Conservation (phyloP, 1,140 invertebrate genomes). For the Neodiprion pinetum region DNA sequence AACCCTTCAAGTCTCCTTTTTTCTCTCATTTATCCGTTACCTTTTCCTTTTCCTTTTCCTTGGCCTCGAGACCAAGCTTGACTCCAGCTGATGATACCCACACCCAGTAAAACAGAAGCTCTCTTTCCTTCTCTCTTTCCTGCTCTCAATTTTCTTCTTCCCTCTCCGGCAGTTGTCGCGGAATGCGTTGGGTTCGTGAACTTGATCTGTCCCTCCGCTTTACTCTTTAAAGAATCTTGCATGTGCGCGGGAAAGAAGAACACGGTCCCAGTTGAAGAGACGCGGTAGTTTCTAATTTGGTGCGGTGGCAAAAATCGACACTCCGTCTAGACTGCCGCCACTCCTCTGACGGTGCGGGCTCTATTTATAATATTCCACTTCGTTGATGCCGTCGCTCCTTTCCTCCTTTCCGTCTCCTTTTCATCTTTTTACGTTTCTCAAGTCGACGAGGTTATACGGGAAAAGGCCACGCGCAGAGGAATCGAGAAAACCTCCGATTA, state of each 20-base stretch:
- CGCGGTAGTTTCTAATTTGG: constrained; percentile 57
- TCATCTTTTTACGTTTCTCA: constrained; percentile 59
- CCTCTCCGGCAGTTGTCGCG: not conserved
- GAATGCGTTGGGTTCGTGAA: constrained; percentile 2
- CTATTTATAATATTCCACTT: constrained; percentile 60
- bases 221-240: not conserved
- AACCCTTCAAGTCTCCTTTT: not conserved
- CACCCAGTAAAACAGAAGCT: too few relatives aligned
- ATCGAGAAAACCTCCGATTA: constrained; percentile 12
- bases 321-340: constrained; percentile 59
- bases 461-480: constrained; percentile 25
- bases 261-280: constrained; percentile 19
- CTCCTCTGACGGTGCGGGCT: constrained; percentile 40
- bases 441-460: constrained; percentile 27
- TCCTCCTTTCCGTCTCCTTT: constrained; percentile 52
- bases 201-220: not conserved
- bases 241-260: constrained; percentile 6
- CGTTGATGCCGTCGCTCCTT: constrained; percentile 46
- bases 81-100: too few relatives aligned
- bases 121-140: too few relatives aligned
- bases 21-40: not conserved
- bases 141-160: not conserved
- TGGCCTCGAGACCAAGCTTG: not conserved
- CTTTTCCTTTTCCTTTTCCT: not conserved
- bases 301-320: constrained; percentile 60